Evolutionary conservation across 2,888 invertebrate genomes (phyloP).

Genomic region (Chromoteleia sp.): DNA sequence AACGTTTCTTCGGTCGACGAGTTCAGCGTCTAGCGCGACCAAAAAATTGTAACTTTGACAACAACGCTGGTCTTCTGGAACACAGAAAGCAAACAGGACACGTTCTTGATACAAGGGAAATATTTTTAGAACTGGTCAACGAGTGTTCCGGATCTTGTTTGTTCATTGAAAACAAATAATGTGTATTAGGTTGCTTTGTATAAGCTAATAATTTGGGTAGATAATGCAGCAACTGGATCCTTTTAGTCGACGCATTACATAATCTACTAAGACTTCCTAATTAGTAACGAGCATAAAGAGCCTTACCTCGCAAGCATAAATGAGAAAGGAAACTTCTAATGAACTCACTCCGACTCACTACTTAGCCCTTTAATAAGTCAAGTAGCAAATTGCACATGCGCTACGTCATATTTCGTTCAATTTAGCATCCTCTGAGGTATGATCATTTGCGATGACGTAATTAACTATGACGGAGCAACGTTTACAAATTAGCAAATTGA

Average conservation of each 20-base stretch:
- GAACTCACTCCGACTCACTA: constrained; percentile 65
- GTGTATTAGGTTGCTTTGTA: constrained; percentile 5
- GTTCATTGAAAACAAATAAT: constrained; percentile 23
- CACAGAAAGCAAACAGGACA: too few relatives aligned
- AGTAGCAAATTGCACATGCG: constrained; percentile 64
- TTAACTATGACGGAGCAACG: constrained; percentile 34
- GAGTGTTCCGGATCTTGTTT: background rate
- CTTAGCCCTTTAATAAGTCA: constrained; percentile 68
- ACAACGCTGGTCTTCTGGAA: too few relatives aligned
- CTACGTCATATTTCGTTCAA: constrained; percentile 61
- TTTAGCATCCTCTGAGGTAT: constrained; percentile 43
- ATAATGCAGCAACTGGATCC: constrained; percentile 61
- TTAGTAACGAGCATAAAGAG: constrained; percentile 67
- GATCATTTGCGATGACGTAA: constrained; percentile 47
- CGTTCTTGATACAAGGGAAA: background rate
- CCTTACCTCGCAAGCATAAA: constrained; percentile 62
- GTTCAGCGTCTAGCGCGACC: too few relatives aligned
- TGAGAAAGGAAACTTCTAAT: constrained; percentile 69
- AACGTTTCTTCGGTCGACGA: too few relatives aligned
- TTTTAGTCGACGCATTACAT: constrained; percentile 60
- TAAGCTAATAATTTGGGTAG: constrained; percentile 58
- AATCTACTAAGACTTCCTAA: constrained; percentile 66
- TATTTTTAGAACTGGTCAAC: too few relatives aligned
- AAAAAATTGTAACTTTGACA: too few relatives aligned
- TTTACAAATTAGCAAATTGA: constrained; percentile 32